Evolutionary conservation across 2,888 invertebrate species (phyloP).

Genomic region (Aleiodes alternator): DNA sequence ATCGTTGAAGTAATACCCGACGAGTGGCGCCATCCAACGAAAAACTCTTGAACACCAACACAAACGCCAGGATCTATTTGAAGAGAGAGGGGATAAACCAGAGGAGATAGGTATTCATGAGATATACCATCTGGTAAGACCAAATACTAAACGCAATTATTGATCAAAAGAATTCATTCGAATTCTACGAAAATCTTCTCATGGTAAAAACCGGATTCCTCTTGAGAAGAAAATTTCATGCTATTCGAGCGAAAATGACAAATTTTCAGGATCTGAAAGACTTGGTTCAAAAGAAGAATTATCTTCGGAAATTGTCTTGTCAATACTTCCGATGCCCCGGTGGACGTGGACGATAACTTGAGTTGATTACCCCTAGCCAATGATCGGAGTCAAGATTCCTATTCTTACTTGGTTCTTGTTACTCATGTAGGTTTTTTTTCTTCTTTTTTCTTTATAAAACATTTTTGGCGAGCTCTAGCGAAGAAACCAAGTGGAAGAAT

Average conservation of each 20-base stretch:
- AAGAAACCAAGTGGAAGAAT: slow-evolving; percentile 8
- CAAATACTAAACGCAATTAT: slow-evolving; percentile 60
- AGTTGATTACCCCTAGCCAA: slow-evolving; percentile 41
- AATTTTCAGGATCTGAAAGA: background rate
- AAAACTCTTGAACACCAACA: slow-evolving; percentile 44
- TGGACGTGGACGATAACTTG: slow-evolving; percentile 41
- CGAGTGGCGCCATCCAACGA: slow-evolving; percentile 67
- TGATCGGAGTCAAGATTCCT: slow-evolving; percentile 25
- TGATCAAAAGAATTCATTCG: slow-evolving; percentile 70
- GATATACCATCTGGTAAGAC: slow-evolving; percentile 67
- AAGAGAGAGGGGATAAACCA: slow-evolving; percentile 32
- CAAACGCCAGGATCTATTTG: background rate
- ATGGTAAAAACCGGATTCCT: slow-evolving; percentile 34
- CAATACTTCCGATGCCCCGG: slow-evolving; percentile 53
- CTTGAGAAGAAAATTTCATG: slow-evolving; percentile 47
- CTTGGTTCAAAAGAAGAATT: slow-evolving; percentile 51
- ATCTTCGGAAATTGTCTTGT: slow-evolving; percentile 60
- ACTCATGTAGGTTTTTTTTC: background rate
- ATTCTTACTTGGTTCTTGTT: background rate
- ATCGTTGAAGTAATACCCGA: slow-evolving; percentile 44
- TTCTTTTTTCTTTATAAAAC: slow-evolving; percentile 6
- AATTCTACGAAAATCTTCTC: slow-evolving; percentile 43
- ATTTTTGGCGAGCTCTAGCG: background rate
- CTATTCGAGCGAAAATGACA: background rate
- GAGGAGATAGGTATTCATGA: slow-evolving; percentile 44